Conservation (phyloP, 1,140 invertebrate genomes). For the Drosophila cardini region DNA sequence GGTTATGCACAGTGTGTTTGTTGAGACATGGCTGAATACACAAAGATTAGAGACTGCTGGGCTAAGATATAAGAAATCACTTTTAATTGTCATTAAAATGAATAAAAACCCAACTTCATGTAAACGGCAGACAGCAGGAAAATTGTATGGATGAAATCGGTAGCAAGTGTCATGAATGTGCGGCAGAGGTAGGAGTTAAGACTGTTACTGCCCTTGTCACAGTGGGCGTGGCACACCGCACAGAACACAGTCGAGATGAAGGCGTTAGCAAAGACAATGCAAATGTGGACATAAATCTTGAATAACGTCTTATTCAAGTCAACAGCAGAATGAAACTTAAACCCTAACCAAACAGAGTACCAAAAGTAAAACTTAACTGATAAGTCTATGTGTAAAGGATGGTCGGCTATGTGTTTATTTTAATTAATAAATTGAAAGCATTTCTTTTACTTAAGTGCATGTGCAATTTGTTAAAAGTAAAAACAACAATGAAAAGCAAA, state of each 20-base stretch:
- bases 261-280: constrained; percentile 53
- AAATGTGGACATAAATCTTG: constrained; percentile 64
- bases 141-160: not conserved
- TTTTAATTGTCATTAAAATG: constrained; percentile 48
- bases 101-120: constrained; percentile 16
- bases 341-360: constrained; percentile 4
- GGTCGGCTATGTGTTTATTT: not conserved
- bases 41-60: not conserved
- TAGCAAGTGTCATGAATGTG: not conserved
- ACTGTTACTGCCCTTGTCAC: too few species aligned
- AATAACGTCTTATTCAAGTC: constrained; percentile 54
- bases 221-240: constrained; percentile 39
- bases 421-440: not conserved
- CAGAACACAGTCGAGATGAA: constrained; percentile 25
- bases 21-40: constrained; percentile 12
- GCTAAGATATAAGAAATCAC: constrained; percentile 28
- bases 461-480: too few species aligned
- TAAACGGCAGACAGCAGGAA: constrained; percentile 13
- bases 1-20: too few species aligned
- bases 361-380: constrained; percentile 1
- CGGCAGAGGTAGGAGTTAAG: not conserved
- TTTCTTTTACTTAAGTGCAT: too few species aligned
- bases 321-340: constrained; percentile 36
- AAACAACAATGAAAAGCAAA: too few species aligned
- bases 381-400: not conserved